phyloP scores from a whole-genome alignment of 2,888 invertebrate genomes.

The Rhorus exstirpatorius region DNA sequence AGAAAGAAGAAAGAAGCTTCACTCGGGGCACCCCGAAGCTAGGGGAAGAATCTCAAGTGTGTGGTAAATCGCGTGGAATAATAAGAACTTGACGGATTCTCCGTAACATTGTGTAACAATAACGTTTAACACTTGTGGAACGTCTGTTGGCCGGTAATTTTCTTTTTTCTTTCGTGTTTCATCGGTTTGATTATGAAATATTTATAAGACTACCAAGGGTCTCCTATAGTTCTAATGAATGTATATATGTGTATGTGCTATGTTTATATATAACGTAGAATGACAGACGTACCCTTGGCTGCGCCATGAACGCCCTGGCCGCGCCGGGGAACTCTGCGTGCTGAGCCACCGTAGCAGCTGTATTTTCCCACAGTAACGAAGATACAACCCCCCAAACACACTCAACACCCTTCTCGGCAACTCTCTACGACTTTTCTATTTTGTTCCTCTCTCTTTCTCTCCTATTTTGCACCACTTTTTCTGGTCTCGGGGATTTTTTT shows the following conservation, averaged over 20 bases:
- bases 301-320: constrained; percentile 95
- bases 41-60: constrained; percentile 18
- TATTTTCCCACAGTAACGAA: constrained; percentile 85
- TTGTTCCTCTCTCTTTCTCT: neutral
- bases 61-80: neutral
- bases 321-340: constrained; percentile 88
- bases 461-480: neutral
- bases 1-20: neutral
- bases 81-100: neutral
- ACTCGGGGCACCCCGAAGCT: neutral
- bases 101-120: neutral
- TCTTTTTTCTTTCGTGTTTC: neutral
- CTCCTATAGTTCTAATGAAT: too few species aligned
- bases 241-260: neutral
- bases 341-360: constrained; percentile 87
- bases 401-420: constrained; percentile 56
- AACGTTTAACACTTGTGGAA: neutral
- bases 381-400: constrained; percentile 56
- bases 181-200: neutral
- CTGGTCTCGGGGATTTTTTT: neutral
- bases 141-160: neutral
- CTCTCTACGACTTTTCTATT: constrained; percentile 39
- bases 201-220: constrained; percentile 1
- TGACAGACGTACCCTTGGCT: constrained; percentile 93
- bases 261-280: constrained; percentile 4